These are phyloP conservation scores for Linhomoeus sp. DNA, from an alignment of 2,888 invertebrate genomes.

Conservation along the genomic window DNA sequence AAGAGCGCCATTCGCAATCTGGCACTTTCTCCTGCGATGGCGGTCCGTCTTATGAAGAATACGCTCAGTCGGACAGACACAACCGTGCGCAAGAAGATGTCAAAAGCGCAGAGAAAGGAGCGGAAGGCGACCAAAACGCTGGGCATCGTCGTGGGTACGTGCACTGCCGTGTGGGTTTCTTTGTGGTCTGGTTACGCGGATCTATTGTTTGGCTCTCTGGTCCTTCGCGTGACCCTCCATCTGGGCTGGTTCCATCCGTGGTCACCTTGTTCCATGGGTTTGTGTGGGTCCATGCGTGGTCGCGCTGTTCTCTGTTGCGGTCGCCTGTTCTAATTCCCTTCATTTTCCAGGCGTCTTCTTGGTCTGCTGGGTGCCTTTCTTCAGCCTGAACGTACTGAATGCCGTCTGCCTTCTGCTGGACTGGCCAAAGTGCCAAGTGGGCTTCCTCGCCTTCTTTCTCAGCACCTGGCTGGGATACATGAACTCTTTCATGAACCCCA, in stretches of 20 bases:
- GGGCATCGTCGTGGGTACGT: slow-evolving; percentile 86
- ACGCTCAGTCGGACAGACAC: too few relatives aligned
- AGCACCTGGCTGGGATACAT: slow-evolving; percentile 97
- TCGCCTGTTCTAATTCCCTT: too few relatives aligned
- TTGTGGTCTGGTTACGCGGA: neutral
- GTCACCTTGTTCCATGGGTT: too few relatives aligned
- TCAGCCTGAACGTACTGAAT: slow-evolving; percentile 89
- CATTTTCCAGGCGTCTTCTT: slow-evolving; percentile 75
- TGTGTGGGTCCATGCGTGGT: too few relatives aligned
- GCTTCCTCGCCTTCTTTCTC: slow-evolving; percentile 49
- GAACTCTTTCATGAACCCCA: slow-evolving; percentile 50
- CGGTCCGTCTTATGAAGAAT: too few relatives aligned
- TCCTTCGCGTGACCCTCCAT: too few relatives aligned
- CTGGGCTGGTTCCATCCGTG: too few relatives aligned
- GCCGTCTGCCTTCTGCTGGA: slow-evolving; percentile 66
- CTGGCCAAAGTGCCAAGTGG: slow-evolving; percentile 18
- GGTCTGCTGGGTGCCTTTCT: slow-evolving; percentile 96
- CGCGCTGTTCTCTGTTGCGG: too few relatives aligned
- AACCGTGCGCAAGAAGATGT: neutral
- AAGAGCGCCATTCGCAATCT: too few relatives aligned
- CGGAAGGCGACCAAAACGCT: slow-evolving; percentile 94
- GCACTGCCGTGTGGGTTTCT: neutral
- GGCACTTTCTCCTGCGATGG: too few relatives aligned
- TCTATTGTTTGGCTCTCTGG: neutral
- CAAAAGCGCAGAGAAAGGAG: slow-evolving; percentile 42